phyloP scores from a whole-genome alignment of 2,888 invertebrate species.

The Monoplex corrugatus region DNA sequence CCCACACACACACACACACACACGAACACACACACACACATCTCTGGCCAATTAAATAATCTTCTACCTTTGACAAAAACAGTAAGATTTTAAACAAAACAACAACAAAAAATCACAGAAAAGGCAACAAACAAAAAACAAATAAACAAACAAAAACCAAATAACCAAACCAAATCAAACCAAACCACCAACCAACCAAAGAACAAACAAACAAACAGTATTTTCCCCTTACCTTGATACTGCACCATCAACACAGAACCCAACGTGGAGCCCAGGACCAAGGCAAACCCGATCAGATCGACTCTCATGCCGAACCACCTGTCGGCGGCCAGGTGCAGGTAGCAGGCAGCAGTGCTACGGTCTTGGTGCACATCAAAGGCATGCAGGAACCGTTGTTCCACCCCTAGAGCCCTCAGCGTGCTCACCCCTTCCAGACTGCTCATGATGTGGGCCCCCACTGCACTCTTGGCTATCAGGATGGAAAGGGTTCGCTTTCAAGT shows the following conservation, averaged over 20 bases:
- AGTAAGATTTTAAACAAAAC: too few relatives aligned
- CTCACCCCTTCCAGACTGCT: constrained; percentile 69
- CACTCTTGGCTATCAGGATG: constrained; percentile 63
- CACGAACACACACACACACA: too few relatives aligned
- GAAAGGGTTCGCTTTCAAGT: too few relatives aligned
- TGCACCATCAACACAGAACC: constrained; percentile 62
- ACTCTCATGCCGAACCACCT: constrained; percentile 71
- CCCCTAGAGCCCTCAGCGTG: constrained; percentile 63
- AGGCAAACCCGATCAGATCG: constrained; percentile 64
- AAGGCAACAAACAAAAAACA: too few relatives aligned
- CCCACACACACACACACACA: too few relatives aligned
- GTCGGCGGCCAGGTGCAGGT: constrained; percentile 66
- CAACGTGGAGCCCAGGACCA: constrained; percentile 59
- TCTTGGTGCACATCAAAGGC: constrained; percentile 81
- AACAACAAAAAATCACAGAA: too few relatives aligned
- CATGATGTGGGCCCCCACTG: constrained; percentile 68
- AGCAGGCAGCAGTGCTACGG: constrained; percentile 70
- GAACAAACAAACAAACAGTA: background rate
- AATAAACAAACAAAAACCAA: too few relatives aligned
- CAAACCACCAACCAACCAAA: background rate
- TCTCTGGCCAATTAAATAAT: too few relatives aligned
- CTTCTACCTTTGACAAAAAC: too few relatives aligned
- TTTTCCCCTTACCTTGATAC: constrained; percentile 57
- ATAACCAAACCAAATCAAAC: too few relatives aligned
- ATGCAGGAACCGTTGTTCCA: constrained; percentile 68